These are phyloP conservation scores for Stercorarius parasiticus DNA, from an alignment of 2,113 vertebrate species.

Conservation along the genomic window DNA sequence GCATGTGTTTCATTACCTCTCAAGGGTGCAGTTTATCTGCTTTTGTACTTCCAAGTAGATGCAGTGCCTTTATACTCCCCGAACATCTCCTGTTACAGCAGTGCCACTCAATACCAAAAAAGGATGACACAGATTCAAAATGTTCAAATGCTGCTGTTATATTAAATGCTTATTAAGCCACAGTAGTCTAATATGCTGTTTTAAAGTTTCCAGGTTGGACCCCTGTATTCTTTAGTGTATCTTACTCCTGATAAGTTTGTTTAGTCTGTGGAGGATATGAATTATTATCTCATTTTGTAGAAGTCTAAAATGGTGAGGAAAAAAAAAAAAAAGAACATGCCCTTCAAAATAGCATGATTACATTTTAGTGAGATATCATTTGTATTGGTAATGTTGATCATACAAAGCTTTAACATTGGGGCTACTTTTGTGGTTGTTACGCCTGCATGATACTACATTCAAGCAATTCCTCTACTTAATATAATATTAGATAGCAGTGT, in stretches of 20 bases:
- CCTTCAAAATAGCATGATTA: background rate
- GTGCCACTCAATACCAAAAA: background rate
- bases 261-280: background rate
- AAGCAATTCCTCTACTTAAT: background rate
- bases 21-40: slow-evolving; percentile 6
- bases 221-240: background rate
- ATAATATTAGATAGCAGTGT: background rate
- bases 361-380: background rate
- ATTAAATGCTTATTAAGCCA: background rate
- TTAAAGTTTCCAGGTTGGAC: background rate
- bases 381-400: background rate
- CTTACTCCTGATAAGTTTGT: background rate
- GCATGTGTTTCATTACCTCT: background rate
- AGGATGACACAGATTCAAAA: background rate
- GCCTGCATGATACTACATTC: background rate
- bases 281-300: background rate
- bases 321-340: background rate
- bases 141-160: background rate
- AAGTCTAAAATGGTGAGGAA: background rate
- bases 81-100: background rate
- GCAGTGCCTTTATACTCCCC: background rate
- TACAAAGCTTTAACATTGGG: background rate
- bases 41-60: background rate
- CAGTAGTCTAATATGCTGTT: background rate
- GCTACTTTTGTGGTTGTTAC: background rate